These are phyloP conservation scores for Chirona hameri DNA, from an alignment of 2,888 invertebrate genomes.

Conservation along the genomic window DNA sequence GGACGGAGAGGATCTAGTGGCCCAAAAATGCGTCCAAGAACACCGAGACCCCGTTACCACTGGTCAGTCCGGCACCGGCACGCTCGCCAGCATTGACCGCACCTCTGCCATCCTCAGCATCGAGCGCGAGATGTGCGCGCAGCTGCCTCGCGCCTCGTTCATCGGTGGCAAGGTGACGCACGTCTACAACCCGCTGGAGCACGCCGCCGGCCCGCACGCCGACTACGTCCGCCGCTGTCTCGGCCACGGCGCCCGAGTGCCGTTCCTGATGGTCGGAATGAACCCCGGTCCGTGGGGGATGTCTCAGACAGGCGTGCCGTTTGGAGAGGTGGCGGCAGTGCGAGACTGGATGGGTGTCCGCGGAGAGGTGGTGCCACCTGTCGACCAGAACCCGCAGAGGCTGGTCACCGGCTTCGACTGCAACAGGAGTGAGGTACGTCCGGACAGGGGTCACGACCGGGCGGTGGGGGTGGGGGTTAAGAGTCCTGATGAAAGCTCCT, in stretches of 20 bases:
- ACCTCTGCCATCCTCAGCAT: background rate
- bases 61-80: too few relatives aligned
- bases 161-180: constrained; percentile 39
- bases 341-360: constrained; percentile 69
- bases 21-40: too few relatives aligned
- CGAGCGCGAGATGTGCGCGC: background rate
- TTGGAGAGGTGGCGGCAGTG: constrained; percentile 78
- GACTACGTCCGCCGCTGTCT: constrained; percentile 67
- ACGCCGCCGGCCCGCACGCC: constrained; percentile 73
- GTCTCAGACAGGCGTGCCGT: constrained; percentile 91
- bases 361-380: constrained; percentile 67
- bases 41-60: too few relatives aligned
- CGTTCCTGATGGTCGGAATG: constrained; percentile 76
- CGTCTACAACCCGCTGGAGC: constrained; percentile 81
- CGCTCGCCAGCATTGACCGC: background rate
- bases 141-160: background rate
- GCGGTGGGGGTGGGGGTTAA: background rate
- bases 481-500: too few relatives aligned
- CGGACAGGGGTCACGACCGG: background rate
- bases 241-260: constrained; percentile 60
- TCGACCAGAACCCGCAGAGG: constrained; percentile 60
- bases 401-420: constrained; percentile 72
- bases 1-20: too few relatives aligned
- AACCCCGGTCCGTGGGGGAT: constrained; percentile 97
- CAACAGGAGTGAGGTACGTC: constrained; percentile 59